Evolutionary conservation across 2,113 vertebrate genomes (phyloP), one percentile per base, ranked within the genome.

Genomic region (Microtus ochrogaster): DNA sequence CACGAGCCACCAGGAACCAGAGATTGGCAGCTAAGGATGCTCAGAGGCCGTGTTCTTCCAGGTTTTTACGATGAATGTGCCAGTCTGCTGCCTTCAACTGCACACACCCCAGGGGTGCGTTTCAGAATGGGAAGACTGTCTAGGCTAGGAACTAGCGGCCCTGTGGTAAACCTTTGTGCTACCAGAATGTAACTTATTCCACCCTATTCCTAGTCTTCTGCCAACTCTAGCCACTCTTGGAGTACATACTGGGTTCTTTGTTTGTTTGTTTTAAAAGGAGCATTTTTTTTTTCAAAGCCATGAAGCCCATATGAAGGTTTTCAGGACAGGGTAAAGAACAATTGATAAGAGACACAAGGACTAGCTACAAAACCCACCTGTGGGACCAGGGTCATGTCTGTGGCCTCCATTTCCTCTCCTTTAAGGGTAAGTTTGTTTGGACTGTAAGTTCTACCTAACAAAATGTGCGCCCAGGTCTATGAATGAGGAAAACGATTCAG

Each of bases 381-480:
- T 89, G 79, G 91, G 87, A 96, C 10, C 0, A 74, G 17, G 24
- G 61, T 47, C 11, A 95, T 84, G 76, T 91, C 90, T 85, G 84
- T 9, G 47, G 89, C 82, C 88, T 93, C 89, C 1, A 28, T 72
- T 96, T 85, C 91, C 73, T 84, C 95, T 97, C 95, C 95, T 96
- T 66, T 79, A 95, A 96, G 77, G 49, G 30, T 22, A 9, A 36
- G 12, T 85, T 73, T 92, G 49, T 49, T 41, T 55, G 85, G 58
- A 47, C n/a, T 41, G 16, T 65, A 58, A 91, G 28, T 76, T 91
- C 33, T 41, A 55, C 76, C 82, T 87, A 83, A 83, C 55, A 86
- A 41, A 74, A 92, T 81, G 89, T 36, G 58, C 44, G 39, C 63
- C 36, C 19, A 52, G 39, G 58, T 82, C 41, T 58, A 41, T 47